Evolutionary conservation across 2,113 vertebrate species (phyloP), one percentile per base, ranked within the genome.

Genomic region (Puffinus mauretanicus): DNA sequence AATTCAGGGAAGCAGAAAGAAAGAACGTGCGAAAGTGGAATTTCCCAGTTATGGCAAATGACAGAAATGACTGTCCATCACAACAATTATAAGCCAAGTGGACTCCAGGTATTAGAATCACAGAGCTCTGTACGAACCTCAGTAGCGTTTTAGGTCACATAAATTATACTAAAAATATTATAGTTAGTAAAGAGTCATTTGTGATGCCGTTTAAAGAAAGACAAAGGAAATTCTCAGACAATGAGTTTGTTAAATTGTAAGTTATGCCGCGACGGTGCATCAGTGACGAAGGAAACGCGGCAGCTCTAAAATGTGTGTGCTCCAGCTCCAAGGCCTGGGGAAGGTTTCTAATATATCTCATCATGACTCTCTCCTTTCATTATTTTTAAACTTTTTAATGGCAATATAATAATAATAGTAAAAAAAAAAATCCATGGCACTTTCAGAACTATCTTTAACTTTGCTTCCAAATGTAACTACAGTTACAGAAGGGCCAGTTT

Each of bases 371-470:
- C 8, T 42, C 40, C 44, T 55, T 96, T 82, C 93, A 21, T 71
- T 76, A 71, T 86, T 82, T 67, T 40, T 17, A n/a, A 72, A 83
- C 87, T 47, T 95, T 82, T 95, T 96, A 95, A 95, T 91, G 84
- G 42, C 84, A 79, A 52, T 89, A 83, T 79, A 91, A 82, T 88
- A 46, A 46, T 38, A 46, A 10, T 2, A 32, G n/a, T n/a, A n/a
- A n/a, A 52, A 32, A 96, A 95, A 46, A 34, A 27, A 69, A 82
- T 91, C 93, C 86, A 62, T 76, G 86, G 75, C 79, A 67, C 17
- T 69, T 87, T 83, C 73, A 64, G 81, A 54, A 66, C 40, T 67
- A 67, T 85, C 89, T 97, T 96, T 88, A 97, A 80, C 80, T 96
- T 96, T 96, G 70, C 82, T 94, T 93, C 75, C 75, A 95, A 91